Conservation (phyloP, 2,888 invertebrate species). For the Caenorhabditis sp. region DNA sequence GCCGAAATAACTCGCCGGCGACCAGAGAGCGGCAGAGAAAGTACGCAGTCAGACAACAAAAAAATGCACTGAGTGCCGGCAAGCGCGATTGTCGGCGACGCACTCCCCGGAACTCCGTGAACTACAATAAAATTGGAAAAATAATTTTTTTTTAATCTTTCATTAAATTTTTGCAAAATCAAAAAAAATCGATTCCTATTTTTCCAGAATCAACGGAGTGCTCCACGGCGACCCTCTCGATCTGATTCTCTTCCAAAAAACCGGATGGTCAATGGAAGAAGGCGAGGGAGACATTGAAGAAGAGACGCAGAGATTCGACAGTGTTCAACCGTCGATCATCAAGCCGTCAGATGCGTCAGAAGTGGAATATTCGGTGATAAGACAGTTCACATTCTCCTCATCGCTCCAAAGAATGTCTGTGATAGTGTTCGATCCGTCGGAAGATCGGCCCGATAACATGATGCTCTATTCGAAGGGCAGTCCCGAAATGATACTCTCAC, state of each 20-base stretch:
- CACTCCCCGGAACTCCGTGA: too few relatives aligned
- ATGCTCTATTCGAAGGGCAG: slow-evolving; percentile 85
- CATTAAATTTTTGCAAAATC: too few relatives aligned
- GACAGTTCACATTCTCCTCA: slow-evolving; percentile 85
- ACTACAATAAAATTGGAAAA: too few relatives aligned
- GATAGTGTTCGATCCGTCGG: slow-evolving; percentile 81
- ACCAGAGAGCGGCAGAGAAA: too few relatives aligned
- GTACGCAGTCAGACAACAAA: too few relatives aligned
- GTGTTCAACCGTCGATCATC: slow-evolving; percentile 65
- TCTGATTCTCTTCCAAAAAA: slow-evolving; percentile 86
- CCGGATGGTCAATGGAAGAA: slow-evolving; percentile 84
- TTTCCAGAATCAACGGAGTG: slow-evolving; percentile 89
- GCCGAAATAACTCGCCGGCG: too few relatives aligned
- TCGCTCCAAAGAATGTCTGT: slow-evolving; percentile 86
- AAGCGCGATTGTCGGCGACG: too few relatives aligned
- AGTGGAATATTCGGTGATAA: slow-evolving; percentile 84
- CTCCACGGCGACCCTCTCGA: slow-evolving; percentile 82
- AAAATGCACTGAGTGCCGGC: too few relatives aligned
- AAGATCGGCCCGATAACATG: slow-evolving; percentile 79
- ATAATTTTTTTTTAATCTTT: too few relatives aligned
- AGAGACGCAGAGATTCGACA: slow-evolving; percentile 68
- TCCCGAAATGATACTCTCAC: slow-evolving; percentile 83
- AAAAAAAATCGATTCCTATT: too few relatives aligned
- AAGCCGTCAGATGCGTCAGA: slow-evolving; percentile 44
- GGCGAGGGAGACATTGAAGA: slow-evolving; percentile 52